Base-by-base conservation (phyloP, 2,888 invertebrate genomes). In the Glyphotaelius pellucidus region DNA sequence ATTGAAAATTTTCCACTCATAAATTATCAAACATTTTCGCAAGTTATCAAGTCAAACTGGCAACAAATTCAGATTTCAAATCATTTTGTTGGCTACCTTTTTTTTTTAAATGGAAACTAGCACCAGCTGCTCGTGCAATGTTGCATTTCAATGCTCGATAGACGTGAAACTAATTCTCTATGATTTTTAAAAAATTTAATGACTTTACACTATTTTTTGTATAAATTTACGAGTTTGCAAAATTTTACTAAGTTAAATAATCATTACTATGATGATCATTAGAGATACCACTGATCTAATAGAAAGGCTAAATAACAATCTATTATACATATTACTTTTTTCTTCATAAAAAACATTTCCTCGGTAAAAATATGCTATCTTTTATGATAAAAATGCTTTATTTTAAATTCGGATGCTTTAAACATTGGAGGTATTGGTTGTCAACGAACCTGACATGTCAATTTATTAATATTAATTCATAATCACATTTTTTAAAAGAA, bases 321-420 rank as follows among this genome's bases (percentile, higher is more conserved):
- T 25, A 67, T 67, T 7, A 67, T n/a, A n/a, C n/a, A n/a, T 19
- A 67, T 67, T 67, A 67, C 67, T n/a, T 67, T 25, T 67, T 67
- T 67, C 25, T 67, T 67, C 19, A 67, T 67, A 67, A 67, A 67
- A 67, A 67, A 67, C 67, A 67, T 67, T 67, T 67, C 67, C 67
- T 67, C 11, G 25, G 67, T 67, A 67, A 25, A 67, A 67, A 67
- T 67, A 67, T 67, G 67, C 7, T 67, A 67, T 67, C 52, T 67
- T 67, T 67, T 67, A 19, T 19, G 19, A 25, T 19, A 19, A 67
- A 67, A 67, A 67, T 67, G 25, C 67, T 67, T 67, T 67, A 67
- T 67, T 67, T 67, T 67, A 67, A 67, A 67, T 67, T 67, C 67
- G 67, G 67, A 67, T 67, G 67, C 67, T 67, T 67, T 67, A 67